A percentile compares a stretch with the other conserved stretches of the same genome.
phyloP scores from a whole-genome alignment of 2,888 invertebrate species.

The Ethmia dodecea region DNA sequence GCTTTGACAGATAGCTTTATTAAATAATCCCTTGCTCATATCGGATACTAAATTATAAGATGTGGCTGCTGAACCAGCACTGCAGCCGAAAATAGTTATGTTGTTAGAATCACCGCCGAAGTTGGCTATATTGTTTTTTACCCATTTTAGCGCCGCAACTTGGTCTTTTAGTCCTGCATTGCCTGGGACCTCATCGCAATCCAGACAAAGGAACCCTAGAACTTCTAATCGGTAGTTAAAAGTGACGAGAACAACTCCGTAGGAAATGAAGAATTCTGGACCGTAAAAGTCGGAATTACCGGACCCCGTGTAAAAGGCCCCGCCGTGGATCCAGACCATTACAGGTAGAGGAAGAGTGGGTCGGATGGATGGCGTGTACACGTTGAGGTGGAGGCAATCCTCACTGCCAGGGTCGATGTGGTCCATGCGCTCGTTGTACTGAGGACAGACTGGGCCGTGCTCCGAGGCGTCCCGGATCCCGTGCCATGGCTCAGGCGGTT shows the following conservation, averaged over 20 bases:
- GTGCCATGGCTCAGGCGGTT: slow-evolving; percentile 55
- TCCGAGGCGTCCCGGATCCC: slow-evolving; percentile 53
- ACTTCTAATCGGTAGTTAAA: slow-evolving; percentile 70
- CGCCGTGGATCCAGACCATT: slow-evolving; percentile 73
- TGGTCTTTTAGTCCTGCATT: slow-evolving; percentile 72
- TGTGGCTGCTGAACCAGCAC: slow-evolving; percentile 59
- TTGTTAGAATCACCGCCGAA: slow-evolving; percentile 64
- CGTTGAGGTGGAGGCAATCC: slow-evolving; percentile 83
- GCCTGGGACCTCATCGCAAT: slow-evolving; percentile 63
- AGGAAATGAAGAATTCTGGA: slow-evolving; percentile 64
- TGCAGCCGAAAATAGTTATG: slow-evolving; percentile 67
- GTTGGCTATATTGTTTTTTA: slow-evolving; percentile 54
- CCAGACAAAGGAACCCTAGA: slow-evolving; percentile 64
- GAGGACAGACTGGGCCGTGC: slow-evolving; percentile 65
- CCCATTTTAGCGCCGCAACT: slow-evolving; percentile 68
- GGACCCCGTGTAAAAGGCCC: slow-evolving; percentile 69
- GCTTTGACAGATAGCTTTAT: slow-evolving; percentile 71
- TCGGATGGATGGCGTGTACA: slow-evolving; percentile 68
- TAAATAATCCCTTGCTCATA: slow-evolving; percentile 59
- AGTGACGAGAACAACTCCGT: slow-evolving; percentile 62
- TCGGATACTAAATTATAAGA: slow-evolving; percentile 59
- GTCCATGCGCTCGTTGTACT: slow-evolving; percentile 65
- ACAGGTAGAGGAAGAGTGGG: slow-evolving; percentile 43
- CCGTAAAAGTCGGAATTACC: slow-evolving; percentile 68
- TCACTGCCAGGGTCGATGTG: slow-evolving; percentile 74